Conservation (phyloP, 2,113 vertebrate species). For the Lophius piscatorius region DNA sequence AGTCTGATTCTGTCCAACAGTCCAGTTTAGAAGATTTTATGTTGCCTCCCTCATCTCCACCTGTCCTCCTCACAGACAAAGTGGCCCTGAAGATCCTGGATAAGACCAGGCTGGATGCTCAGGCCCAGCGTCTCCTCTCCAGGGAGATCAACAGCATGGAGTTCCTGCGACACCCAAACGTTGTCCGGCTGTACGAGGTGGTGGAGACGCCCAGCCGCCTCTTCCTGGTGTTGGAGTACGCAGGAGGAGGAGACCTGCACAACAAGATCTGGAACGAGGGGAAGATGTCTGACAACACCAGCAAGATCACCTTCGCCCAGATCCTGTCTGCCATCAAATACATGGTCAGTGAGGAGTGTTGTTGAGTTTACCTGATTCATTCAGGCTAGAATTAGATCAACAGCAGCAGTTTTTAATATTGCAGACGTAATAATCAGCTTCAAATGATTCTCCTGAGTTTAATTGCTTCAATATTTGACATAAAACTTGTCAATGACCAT, state of each 20-base stretch:
- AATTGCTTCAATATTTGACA: no score
- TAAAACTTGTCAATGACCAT: no score
- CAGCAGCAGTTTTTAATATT: no score
- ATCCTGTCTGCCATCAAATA: slow-evolving; percentile 93
- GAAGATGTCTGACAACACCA: slow-evolving; percentile 83
- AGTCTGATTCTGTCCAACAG: background rate
- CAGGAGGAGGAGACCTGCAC: slow-evolving; percentile 92
- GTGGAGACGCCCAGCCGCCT: slow-evolving; percentile 90
- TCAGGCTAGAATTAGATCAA: no score
- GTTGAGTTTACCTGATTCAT: no score
- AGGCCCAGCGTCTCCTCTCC: slow-evolving; percentile 88
- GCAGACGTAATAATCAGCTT: no score
- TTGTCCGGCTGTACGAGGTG: slow-evolving; percentile 93
- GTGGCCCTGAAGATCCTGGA: slow-evolving; percentile 97
- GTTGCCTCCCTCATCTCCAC: no score
- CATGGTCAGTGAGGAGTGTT: slow-evolving; percentile 77
- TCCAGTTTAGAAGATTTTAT: no score
- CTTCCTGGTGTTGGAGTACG: slow-evolving; percentile 93
- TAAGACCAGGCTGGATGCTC: slow-evolving; percentile 87
- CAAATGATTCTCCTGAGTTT: no score
- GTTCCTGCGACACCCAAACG: slow-evolving; percentile 89
- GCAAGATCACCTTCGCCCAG: slow-evolving; percentile 92
- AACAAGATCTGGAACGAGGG: slow-evolving; percentile 86
- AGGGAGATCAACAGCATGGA: slow-evolving; percentile 95
- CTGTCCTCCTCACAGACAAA: slow-evolving; percentile 82